Evolutionary conservation across 2,797 vertebrate species (phyloP).

Genomic region (Enteromius afrohamiltoni): DNA sequence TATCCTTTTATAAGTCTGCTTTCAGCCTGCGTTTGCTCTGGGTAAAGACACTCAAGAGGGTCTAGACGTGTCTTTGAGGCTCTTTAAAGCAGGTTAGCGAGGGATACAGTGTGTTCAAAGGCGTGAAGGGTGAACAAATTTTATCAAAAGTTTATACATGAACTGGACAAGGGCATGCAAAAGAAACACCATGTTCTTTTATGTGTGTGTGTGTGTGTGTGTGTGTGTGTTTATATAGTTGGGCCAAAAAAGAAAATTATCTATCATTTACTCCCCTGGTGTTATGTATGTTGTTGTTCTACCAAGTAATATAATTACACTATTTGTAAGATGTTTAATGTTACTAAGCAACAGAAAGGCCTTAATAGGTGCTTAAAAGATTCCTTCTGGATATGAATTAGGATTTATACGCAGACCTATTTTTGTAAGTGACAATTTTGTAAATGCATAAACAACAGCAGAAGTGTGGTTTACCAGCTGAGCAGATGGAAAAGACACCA

Average conservation of each 20-base stretch:
- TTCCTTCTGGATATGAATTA: background rate
- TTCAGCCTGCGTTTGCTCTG: slow-evolving; percentile 27
- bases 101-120: slow-evolving; percentile 21
- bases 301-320: background rate
- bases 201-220: too few species aligned
- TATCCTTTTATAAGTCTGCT: slow-evolving; percentile 28
- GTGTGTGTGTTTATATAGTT: background rate
- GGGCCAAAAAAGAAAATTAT: background rate
- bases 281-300: too few species aligned
- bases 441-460: background rate
- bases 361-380: background rate
- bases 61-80: slow-evolving; percentile 29
- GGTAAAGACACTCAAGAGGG: slow-evolving; percentile 40
- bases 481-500: background rate
- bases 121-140: slow-evolving; percentile 34
- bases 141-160: background rate
- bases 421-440: background rate
- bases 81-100: slow-evolving; percentile 39
- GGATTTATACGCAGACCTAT: background rate
- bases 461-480: background rate
- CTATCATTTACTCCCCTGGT: background rate
- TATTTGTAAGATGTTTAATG: background rate
- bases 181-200: background rate
- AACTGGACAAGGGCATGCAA: background rate
- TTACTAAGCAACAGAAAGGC: background rate